Evolutionary conservation across 2,113 vertebrate genomes (phyloP).

Genomic region (Sakesphorus luctuosus): DNA sequence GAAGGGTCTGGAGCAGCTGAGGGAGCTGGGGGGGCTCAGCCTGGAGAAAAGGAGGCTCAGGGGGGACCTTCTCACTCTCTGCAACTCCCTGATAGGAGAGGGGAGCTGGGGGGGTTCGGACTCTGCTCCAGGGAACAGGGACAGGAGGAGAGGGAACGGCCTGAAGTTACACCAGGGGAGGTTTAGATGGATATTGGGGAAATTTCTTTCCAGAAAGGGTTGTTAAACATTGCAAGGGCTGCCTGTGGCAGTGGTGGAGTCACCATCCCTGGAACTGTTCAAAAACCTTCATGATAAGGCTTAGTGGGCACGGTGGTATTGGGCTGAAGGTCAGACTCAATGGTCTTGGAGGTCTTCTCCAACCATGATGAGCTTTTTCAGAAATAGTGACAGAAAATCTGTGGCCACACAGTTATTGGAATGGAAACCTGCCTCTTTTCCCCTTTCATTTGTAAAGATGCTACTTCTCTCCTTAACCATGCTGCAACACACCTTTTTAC

Average conservation of each 20-base stretch:
- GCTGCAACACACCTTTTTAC: neutral
- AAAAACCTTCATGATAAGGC: neutral
- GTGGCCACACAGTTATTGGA: neutral
- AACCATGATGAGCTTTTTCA: neutral
- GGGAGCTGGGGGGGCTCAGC: no score
- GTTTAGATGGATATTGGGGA: neutral
- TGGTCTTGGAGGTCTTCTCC: neutral
- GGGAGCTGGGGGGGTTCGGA: accelerated
- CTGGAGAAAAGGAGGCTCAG: no score
- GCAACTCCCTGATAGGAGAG: neutral
- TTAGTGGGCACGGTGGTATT: neutral
- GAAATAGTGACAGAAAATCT: neutral
- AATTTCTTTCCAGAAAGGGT: neutral
- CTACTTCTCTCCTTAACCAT: neutral
- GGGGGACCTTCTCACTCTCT: no score
- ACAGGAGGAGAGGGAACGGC: neutral
- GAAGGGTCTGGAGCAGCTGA: no score
- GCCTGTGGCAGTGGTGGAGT: neutral
- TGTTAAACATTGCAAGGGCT: neutral
- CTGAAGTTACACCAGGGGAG: neutral
- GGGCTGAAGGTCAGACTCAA: accelerated
- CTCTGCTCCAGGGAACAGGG: neutral
- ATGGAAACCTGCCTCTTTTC: neutral
- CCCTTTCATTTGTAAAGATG: neutral
- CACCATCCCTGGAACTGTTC: neutral